phyloP scores from a whole-genome alignment of 1,140 invertebrate genomes.

The Heterodera schachtii region DNA sequence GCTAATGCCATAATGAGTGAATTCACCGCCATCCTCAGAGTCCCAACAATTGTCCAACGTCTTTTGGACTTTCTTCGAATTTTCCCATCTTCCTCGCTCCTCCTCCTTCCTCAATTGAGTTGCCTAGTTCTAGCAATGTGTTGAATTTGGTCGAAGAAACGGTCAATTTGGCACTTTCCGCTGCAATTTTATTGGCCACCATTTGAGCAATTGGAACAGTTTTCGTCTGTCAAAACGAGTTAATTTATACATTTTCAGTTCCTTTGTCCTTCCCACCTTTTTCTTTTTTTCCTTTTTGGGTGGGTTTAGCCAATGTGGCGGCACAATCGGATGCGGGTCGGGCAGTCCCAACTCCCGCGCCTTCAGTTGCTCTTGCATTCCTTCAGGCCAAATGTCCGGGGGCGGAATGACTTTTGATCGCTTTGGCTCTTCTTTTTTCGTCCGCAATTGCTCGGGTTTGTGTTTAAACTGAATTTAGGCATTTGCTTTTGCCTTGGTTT shows the following conservation, averaged over 20 bases:
- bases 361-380: constrained; percentile 39
- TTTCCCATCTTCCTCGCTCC: neutral
- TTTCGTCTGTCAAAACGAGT: constrained; percentile 15
- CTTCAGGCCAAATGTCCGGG: constrained; percentile 45
- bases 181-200: constrained; percentile 9
- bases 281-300: constrained; percentile 48
- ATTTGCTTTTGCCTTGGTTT: neutral
- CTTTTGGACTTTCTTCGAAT: constrained; percentile 1
- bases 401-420: constrained; percentile 36
- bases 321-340: constrained; percentile 28
- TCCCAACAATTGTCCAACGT: neutral
- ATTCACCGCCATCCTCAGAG: neutral
- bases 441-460: neutral
- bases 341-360: constrained; percentile 39
- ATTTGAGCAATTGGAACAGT: constrained; percentile 21
- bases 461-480: constrained; percentile 5
- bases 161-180: constrained; percentile 16
- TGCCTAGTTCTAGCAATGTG: constrained; percentile 4
- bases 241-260: too few species aligned
- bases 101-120: neutral
- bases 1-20: too few species aligned
- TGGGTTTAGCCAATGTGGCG: constrained; percentile 33
- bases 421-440: constrained; percentile 27
- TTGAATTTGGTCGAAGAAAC: constrained; percentile 25
- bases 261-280: constrained; percentile 24